Evolutionary conservation across 2,797 vertebrate species (phyloP), one percentile per base, ranked within the genome.

Genomic region (Podargus strigoides): DNA sequence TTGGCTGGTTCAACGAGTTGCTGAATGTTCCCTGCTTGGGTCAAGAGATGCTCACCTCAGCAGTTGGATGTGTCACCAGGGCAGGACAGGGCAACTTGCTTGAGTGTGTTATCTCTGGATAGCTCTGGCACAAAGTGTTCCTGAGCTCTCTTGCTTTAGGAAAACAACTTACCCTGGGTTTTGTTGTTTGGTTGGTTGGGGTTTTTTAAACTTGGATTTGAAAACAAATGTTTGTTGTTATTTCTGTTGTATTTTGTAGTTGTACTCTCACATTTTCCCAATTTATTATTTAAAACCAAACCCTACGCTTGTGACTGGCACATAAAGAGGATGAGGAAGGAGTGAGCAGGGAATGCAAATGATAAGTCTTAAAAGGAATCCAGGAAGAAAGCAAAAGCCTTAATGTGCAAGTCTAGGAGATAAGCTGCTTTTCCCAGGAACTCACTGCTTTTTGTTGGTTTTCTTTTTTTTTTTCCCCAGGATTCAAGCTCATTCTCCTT

Each of bases 401-500:
- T 64, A 58, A 21, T 26, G 62, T 66, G 59, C 32, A 3, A 67
- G 34, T 56, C 74, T 67, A 44, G 87, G 85, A 82, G 83, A 93
- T 90, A 58, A 59, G 62, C 47, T 46, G 76, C 69, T 93, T 89
- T 91, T 94, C 94, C 89, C 82, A 92, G 72, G 66, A 93, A 81
- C 87, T 96, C 87, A 73, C 72, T 80, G 77, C 0, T 2, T 46
- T 89, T 84, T 91, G 50, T 94, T 87, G 87, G 27, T 19, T 82
- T 79, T 64, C 67, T 85, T 82, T 59, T 50, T 59, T 60, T 49
- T 32, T 66, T 39, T 11, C 69, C 52, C 66, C 89, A 96, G 94
- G 91, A 78, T 92, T 96, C 89, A 53, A 69, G 79, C 92, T 94
- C 89, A 19, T 92, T 91, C 91, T 95, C 90, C 84, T 80, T 91